Evolutionary conservation across 2,113 vertebrate species (phyloP).

Genomic region (Hyaena hyaena): DNA sequence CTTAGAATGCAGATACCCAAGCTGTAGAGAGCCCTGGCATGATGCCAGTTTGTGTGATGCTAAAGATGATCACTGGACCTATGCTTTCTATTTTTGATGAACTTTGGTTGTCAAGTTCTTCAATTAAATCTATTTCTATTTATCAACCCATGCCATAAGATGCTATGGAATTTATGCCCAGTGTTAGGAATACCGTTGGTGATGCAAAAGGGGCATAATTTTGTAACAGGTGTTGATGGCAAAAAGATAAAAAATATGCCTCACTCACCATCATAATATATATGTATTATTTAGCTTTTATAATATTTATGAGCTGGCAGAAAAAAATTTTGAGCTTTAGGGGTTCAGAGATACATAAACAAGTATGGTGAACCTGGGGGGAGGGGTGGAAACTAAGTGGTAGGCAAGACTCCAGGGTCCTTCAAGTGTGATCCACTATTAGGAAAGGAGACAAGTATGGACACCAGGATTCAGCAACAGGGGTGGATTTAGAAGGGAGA

Average conservation of each 20-base stretch:
- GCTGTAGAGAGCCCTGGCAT: neutral
- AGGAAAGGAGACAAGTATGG: neutral
- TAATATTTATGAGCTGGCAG: neutral
- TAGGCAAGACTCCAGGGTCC: neutral
- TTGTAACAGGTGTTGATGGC: neutral
- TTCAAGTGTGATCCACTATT: neutral
- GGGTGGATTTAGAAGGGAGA: neutral
- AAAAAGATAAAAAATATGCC: neutral
- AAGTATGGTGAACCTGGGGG: neutral
- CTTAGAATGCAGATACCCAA: neutral
- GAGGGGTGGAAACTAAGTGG: neutral
- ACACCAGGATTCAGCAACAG: neutral
- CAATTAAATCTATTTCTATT: neutral
- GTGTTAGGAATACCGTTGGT: neutral
- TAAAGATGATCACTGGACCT: neutral
- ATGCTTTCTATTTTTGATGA: neutral
- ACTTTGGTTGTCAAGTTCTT: neutral
- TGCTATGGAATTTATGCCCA: neutral
- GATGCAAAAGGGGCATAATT: neutral
- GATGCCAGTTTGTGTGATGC: neutral
- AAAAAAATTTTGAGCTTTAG: neutral
- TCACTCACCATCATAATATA: neutral
- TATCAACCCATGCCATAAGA: neutral
- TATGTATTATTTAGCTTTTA: neutral
- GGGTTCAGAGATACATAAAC: neutral